These are phyloP conservation scores for Stenopsyche tienmushanensis DNA, from an alignment of 1,140 invertebrate genomes.

Conservation along the genomic window DNA sequence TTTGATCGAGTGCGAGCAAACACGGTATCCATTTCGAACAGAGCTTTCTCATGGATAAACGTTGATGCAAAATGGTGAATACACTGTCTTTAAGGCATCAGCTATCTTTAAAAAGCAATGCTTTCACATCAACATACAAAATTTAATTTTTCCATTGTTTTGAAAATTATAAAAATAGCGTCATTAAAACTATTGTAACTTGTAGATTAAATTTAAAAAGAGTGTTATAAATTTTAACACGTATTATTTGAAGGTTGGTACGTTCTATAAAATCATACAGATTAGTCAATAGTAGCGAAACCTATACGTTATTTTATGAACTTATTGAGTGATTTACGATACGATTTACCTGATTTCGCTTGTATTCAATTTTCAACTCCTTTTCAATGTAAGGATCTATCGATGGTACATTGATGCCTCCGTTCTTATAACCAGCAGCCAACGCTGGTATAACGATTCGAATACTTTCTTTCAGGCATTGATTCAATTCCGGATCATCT, in stretches of 20 bases:
- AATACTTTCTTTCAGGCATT: constrained; percentile 50
- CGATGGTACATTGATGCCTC: constrained; percentile 47
- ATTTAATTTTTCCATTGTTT: no score
- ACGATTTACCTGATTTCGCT: constrained; percentile 50
- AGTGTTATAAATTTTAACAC: no score
- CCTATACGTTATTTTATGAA: background rate
- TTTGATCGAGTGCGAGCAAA: no score
- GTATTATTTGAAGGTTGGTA: background rate
- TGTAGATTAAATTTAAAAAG: no score
- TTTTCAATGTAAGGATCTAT: constrained; percentile 57
- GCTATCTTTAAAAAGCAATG: no score
- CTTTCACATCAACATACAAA: no score
- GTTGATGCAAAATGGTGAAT: no score
- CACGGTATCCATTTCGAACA: no score
- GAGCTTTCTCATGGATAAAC: no score
- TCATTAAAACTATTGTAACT: no score
- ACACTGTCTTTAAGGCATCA: no score
- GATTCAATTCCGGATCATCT: constrained; percentile 50
- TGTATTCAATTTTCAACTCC: constrained; percentile 49
- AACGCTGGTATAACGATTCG: constrained; percentile 44
- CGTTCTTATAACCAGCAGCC: constrained; percentile 46
- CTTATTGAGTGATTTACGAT: background rate
- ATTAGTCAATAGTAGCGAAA: background rate
- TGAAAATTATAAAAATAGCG: no score
- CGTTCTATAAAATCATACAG: background rate